Evolutionary conservation across 1,140 invertebrate genomes (phyloP).

Genomic region (Neodiprion fabricii): DNA sequence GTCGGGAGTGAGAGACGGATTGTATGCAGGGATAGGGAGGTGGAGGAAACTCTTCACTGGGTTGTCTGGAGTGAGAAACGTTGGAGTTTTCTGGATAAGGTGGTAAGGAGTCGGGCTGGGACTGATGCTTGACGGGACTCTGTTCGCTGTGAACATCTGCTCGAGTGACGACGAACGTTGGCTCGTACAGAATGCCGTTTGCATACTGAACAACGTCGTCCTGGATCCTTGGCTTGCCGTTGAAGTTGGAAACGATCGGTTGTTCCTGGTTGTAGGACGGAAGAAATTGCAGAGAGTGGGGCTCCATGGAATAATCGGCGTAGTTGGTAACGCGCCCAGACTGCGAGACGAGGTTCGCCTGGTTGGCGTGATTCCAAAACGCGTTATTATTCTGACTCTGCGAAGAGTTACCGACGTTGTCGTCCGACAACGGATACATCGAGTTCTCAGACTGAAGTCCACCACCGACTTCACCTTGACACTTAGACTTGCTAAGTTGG

Average conservation of each 20-base stretch:
- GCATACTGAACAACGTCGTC: slow-evolving; percentile 64
- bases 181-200: slow-evolving; percentile 59
- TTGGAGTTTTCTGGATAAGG: slow-evolving; percentile 55
- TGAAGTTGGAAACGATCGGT: slow-evolving; percentile 33
- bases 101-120: slow-evolving; percentile 41
- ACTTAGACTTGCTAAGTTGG: slow-evolving; percentile 76
- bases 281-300: slow-evolving; percentile 71
- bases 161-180: slow-evolving; percentile 71
- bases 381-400: slow-evolving; percentile 48
- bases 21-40: slow-evolving; percentile 80
- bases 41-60: slow-evolving; percentile 69
- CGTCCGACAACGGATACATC: slow-evolving; percentile 57
- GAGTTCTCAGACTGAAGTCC: slow-evolving; percentile 62
- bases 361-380: slow-evolving; percentile 51
- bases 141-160: slow-evolving; percentile 84
- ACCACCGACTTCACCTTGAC: slow-evolving; percentile 64
- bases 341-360: slow-evolving; percentile 28
- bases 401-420: slow-evolving; percentile 38
- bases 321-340: slow-evolving; percentile 49
- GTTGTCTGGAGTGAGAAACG: slow-evolving; percentile 53
- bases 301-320: slow-evolving; percentile 60
- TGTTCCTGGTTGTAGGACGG: slow-evolving; percentile 61
- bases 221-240: slow-evolving; percentile 52
- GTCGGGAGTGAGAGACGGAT: slow-evolving; percentile 79
- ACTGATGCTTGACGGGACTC: slow-evolving; percentile 66